Base-by-base conservation (phyloP, 2,888 invertebrate species). In the Euspilapteryx auroguttella region DNA sequence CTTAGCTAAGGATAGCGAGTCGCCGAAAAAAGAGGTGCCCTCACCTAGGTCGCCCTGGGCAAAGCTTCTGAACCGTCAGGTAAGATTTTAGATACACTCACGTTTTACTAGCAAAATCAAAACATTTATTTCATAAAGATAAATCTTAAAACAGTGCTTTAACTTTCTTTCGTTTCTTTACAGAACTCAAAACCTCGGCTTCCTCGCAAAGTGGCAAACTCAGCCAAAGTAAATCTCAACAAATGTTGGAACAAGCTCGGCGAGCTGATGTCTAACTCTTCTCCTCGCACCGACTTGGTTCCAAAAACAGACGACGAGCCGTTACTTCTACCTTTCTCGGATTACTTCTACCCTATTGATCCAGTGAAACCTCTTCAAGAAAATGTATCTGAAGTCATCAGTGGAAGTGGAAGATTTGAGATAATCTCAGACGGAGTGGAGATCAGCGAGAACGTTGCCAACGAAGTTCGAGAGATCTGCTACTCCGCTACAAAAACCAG, bases 241-340 rank as follows among this genome's bases (percentile, higher is more conserved):
- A 73, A 77, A 53, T 81, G 81, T 54, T 83, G 83, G 83, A 73
- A 79, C 37, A 78, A 79, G 49, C 78, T 84, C 37, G 82, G 82
- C 42, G 76, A 76, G 35, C 54, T 79, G 38, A 71, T 80, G 49
- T 68, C 77, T 40, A 66, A 76, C 39, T 45, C 66, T 17, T 51
- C 61, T 32, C 59, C 69, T 2, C 62, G 61, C 45, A 41, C 63
- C 51, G 62, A 69, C 57, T 66, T 73, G 51, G 68, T 68, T 61
- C 65, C 64, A 42, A 69, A 69, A 62, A 65, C 68, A 64, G 66
- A 54, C 37, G 69, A 68, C 40, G 69, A 69, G 47, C 69, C 71
- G 33, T 49, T 66, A 34, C 40, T 69, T 31, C 45, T 71, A 38
- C 59, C 63, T 35, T 68, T 65, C 47, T 61, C 63, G 35, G 56